Base-by-base conservation (phyloP, 2,888 invertebrate genomes). In the Philereme transversata region DNA sequence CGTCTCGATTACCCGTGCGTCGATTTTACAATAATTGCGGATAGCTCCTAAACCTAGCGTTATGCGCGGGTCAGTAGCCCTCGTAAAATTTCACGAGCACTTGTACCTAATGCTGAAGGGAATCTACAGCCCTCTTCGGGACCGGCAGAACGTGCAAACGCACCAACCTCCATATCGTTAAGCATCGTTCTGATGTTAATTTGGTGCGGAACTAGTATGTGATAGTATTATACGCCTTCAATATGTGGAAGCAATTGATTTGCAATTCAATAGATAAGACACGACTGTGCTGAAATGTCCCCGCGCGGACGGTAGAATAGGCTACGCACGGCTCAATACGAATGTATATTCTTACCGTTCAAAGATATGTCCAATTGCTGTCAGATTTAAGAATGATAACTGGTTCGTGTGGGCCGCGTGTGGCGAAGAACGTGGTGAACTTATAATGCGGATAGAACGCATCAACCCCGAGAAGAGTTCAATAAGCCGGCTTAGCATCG, bases 401-500 rank as follows among this genome's bases (percentile, higher is more conserved):
- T 77, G 79, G 78, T 76, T 77, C 73, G 80, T 77, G 82, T 78
- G 75, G 82, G 74, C 72, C 69, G 73, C 74, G 70, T 48, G 57
- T 52, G 53, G 78, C 70, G 47, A 38, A 57, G 47, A 54, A 53
- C 57, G 51, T 51, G 51, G 45, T 62, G 66, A 60, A 65, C 53
- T 52, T 56, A 58, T 55, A 60, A 57, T 74, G 72, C 73, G 81
- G 78, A 78, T 79, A 75, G 74, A 70, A 68, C 75, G 81, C 81
- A 83, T 79, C 74, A 79, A 84, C 84, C 81, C 79, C 83, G 81
- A 80, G 81, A 86, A 82, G 82, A 88, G 87, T 87, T 87, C 84
- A 87, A 87, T 92, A 92, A 92, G 88, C 89, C 72, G 82, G 87
- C 89, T 92, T 90, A 91, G 78, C 87, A 87, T 87, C 82, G 90